Percentiles rank a stretch among this genome's conserved stretches.
phyloP scores from a whole-genome alignment of 2,797 vertebrate genomes.

The Muraenolepis orangiensis region DNA sequence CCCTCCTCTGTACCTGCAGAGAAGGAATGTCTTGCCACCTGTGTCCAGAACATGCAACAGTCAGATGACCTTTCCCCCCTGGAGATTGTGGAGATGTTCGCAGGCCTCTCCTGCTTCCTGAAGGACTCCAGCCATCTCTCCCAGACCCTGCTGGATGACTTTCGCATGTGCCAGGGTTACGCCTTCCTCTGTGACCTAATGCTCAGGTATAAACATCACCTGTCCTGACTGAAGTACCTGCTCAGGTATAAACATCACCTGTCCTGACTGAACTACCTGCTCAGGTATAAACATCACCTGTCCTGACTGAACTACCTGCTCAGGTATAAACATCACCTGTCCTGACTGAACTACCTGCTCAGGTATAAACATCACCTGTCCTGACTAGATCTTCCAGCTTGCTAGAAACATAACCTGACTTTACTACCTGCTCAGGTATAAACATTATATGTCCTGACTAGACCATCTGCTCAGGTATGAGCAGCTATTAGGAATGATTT shows the following conservation, averaged over 20 bases:
- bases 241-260: neutral
- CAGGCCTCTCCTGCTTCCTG: constrained; percentile 95
- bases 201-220: constrained; percentile 78
- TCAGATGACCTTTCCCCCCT: constrained; percentile 93
- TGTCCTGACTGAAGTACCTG: neutral
- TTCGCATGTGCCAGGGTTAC: constrained; percentile 98
- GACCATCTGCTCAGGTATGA: no score
- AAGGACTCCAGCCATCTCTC: constrained; percentile 98
- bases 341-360: neutral
- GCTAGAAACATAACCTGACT: no score
- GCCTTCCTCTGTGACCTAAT: constrained; percentile 94
- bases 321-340: neutral
- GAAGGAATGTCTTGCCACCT: constrained; percentile 95
- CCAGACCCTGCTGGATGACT: constrained; percentile 93
- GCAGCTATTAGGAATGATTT: no score
- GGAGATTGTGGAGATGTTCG: constrained; percentile 99
- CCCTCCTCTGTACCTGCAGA: constrained; percentile 67
- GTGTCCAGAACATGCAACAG: constrained; percentile 99
- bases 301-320: neutral
- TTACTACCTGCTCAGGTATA: no score
- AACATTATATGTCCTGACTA: no score
- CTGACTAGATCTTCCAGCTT: no score
- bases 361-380: no score
- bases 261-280: neutral
- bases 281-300: no score